Percentiles rank a stretch among this genome's conserved stretches.
Evolutionary conservation across 2,797 vertebrate species (phyloP).

Genomic region (Lacerta bilineata): DNA sequence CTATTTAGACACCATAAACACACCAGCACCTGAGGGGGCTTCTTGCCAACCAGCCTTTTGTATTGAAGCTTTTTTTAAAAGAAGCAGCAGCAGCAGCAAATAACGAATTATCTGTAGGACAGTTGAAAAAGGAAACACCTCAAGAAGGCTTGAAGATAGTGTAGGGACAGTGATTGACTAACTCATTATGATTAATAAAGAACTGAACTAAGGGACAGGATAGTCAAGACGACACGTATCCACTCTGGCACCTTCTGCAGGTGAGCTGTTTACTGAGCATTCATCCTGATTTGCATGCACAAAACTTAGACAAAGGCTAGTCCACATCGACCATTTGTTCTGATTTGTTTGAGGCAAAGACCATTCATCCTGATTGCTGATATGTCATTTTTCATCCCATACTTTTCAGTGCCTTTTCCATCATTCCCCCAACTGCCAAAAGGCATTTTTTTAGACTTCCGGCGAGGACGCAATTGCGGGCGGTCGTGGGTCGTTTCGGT

Average conservation of each 20-base stretch:
- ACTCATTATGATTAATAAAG: constrained; percentile 16
- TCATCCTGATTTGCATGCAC: too few species aligned
- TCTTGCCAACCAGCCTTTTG: neutral
- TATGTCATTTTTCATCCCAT: too few species aligned
- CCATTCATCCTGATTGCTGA: too few species aligned
- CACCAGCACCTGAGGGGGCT: neutral
- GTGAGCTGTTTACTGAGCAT: too few species aligned
- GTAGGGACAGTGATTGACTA: neutral
- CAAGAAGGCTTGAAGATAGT: constrained; percentile 19
- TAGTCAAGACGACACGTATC: constrained; percentile 4
- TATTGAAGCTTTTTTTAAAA: neutral
- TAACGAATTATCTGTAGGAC: constrained; percentile 8
- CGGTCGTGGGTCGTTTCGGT: too few species aligned
- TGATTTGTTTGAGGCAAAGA: too few species aligned
- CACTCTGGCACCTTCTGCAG: neutral
- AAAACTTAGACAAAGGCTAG: too few species aligned
- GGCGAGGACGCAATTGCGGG: too few species aligned
- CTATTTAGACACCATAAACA: neutral
- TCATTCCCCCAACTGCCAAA: too few species aligned
- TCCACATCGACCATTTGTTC: too few species aligned
- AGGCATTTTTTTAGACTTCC: too few species aligned
- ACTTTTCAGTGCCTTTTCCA: too few species aligned
- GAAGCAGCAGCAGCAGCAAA: neutral
- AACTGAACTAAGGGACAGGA: neutral
- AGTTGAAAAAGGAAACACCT: constrained; percentile 33